These are phyloP conservation scores for Acanthaster planci DNA, from an alignment of 35 echinoderm and acorn worm genomes.

Conservation along the genomic window DNA sequence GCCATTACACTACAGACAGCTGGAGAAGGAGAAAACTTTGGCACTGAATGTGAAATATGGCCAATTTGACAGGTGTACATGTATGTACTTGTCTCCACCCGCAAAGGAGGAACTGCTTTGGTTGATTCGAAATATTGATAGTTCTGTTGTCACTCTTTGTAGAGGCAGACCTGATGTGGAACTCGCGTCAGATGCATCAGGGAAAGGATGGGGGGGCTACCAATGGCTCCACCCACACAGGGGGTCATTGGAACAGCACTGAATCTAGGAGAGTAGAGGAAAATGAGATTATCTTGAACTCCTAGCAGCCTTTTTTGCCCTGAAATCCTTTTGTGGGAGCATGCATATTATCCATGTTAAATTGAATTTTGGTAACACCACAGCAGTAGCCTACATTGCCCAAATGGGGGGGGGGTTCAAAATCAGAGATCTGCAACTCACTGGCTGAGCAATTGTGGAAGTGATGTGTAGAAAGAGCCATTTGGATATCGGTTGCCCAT, in stretches of 20 bases:
- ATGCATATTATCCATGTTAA: slow-evolving; percentile 42
- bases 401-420: slow-evolving; percentile 60
- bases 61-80: slow-evolving; percentile 61
- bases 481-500: slow-evolving; percentile 66
- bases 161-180: slow-evolving; percentile 38
- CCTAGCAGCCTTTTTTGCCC: slow-evolving; percentile 37
- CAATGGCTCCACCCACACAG: slow-evolving; percentile 25
- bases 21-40: slow-evolving; percentile 65
- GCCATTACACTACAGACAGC: slow-evolving; percentile 56
- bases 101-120: slow-evolving; percentile 47
- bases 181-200: slow-evolving; percentile 56
- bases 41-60: slow-evolving; percentile 53
- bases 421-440: slow-evolving; percentile 64
- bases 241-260: slow-evolving; percentile 52
- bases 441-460: slow-evolving; percentile 63
- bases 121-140: slow-evolving; percentile 59
- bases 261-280: slow-evolving; percentile 23
- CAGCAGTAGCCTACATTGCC: slow-evolving; percentile 70
- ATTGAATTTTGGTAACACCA: slow-evolving; percentile 58
- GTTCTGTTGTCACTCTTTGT: background rate
- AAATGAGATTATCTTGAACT: slow-evolving; percentile 44
- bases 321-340: slow-evolving; percentile 55
- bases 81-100: slow-evolving; percentile 40
- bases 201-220: slow-evolving; percentile 65
- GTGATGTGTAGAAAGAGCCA: slow-evolving; percentile 60